phyloP scores from a whole-genome alignment of 2,113 vertebrate genomes.

The Mus musculus region GRCm39 chr12:81573501-81574000 shows the following conservation, averaged over 20 bases:
- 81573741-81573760: neutral
- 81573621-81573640: neutral
- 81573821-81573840: neutral
- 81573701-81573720: neutral
- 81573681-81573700: neutral
- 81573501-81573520: neutral
- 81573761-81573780: constrained; percentile 7
- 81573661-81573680: constrained; percentile 47
- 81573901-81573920: constrained; percentile 40
- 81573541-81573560: neutral
- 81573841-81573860: neutral
- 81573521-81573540: neutral
- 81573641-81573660: neutral
- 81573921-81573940: neutral
- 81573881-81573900: constrained; percentile 36
- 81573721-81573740: constrained; percentile 13
- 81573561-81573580: neutral
- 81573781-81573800: neutral
- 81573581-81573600: neutral
- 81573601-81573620: neutral
- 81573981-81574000: too few species aligned
- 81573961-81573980: too few species aligned
- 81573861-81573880: neutral
- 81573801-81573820: constrained; percentile 32
- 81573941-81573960: neutral